Evolutionary conservation across 2,113 vertebrate species (phyloP).

Genomic region (Galeopterus variegatus): DNA sequence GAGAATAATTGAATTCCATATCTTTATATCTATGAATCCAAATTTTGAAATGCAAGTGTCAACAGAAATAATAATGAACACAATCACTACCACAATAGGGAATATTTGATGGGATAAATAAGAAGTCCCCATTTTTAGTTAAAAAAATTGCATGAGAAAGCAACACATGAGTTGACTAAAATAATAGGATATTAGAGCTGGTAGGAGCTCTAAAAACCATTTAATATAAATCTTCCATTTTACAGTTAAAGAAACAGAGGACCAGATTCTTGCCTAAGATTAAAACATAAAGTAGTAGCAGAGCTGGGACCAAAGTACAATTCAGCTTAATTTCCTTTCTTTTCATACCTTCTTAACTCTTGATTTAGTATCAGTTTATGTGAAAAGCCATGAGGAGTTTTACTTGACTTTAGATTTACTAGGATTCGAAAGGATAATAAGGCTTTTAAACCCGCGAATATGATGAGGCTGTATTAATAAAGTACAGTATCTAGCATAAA

Average conservation of each 20-base stretch:
- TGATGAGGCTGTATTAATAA: not conserved
- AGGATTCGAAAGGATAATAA: not conserved
- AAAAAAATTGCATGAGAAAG: not conserved
- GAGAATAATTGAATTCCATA: not conserved
- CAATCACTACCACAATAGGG: not conserved
- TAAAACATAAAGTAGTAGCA: not conserved
- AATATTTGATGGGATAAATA: not conserved
- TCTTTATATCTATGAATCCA: not conserved
- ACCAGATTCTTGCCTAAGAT: not conserved
- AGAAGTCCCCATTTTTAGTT: not conserved
- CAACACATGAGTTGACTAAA: not conserved
- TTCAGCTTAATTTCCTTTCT: not conserved
- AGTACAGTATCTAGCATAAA: not conserved
- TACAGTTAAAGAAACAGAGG: not conserved
- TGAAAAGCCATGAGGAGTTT: not conserved
- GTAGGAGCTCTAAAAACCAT: not conserved
- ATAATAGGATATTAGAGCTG: not conserved
- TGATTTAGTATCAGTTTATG: not conserved
- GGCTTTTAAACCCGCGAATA: constrained; percentile 6
- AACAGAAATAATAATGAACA: constrained; percentile 38
- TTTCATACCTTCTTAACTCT: not conserved
- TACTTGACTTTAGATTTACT: constrained; percentile 10
- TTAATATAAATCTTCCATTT: not conserved
- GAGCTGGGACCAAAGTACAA: not conserved
- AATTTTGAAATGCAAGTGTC: constrained; percentile 45